These are phyloP conservation scores for Alexandromys fortis DNA, from an alignment of 2,113 vertebrate species.

Conservation along the genomic window DNA sequence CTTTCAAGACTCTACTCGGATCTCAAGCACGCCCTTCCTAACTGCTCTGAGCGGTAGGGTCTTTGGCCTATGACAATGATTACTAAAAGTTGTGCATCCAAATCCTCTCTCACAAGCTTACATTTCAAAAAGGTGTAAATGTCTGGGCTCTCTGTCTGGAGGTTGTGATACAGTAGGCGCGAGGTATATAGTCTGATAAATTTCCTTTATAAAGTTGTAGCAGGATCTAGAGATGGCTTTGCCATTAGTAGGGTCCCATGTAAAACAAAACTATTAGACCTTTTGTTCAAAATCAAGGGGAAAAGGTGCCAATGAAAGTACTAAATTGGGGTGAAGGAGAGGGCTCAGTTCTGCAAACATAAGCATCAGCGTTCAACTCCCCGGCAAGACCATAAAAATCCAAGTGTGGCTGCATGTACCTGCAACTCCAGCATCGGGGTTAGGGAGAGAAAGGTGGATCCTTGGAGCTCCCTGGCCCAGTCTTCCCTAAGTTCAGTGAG, in stretches of 20 bases:
- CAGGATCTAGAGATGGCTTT: background rate
- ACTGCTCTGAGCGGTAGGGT: background rate
- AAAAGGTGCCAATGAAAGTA: background rate
- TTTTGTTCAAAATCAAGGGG: background rate
- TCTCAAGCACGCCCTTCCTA: background rate
- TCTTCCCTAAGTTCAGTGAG: background rate
- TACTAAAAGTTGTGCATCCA: background rate
- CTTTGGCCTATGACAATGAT: background rate
- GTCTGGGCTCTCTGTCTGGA: background rate
- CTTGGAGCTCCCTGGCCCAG: background rate
- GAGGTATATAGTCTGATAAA: background rate
- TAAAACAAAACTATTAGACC: background rate
- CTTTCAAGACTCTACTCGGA: background rate
- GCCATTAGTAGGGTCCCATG: background rate
- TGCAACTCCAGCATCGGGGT: background rate
- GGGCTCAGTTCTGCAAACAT: background rate
- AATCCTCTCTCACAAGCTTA: slow-evolving; percentile 7
- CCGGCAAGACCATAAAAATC: background rate
- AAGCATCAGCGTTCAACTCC: background rate
- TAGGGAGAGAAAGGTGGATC: background rate
- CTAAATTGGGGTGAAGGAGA: background rate
- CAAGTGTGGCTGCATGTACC: background rate
- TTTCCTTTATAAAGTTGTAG: background rate
- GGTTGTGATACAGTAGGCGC: background rate
- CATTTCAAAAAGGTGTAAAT: background rate